phyloP scores from a whole-genome alignment of 2,797 vertebrate genomes.

The Epinephelus malabaricus region DNA sequence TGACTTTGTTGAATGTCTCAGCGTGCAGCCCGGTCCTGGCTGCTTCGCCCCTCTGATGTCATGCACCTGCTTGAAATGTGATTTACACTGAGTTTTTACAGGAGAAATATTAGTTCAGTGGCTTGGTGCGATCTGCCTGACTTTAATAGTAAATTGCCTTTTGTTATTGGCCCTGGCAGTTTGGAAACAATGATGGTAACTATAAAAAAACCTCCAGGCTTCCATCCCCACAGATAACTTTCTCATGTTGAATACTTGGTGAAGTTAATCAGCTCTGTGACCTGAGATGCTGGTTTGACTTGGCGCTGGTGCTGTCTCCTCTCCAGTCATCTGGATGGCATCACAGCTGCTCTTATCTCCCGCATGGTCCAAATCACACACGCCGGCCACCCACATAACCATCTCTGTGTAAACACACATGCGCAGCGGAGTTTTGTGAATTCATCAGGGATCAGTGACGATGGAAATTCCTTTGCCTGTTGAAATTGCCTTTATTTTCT shows the following conservation, averaged over 20 bases:
- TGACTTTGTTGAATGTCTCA: background rate
- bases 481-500: background rate
- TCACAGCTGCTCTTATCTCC: slow-evolving; percentile 34
- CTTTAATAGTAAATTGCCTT: background rate
- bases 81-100: background rate
- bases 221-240: background rate
- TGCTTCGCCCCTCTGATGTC: slow-evolving; percentile 10
- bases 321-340: slow-evolving; percentile 9
- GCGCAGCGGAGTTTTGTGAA: background rate
- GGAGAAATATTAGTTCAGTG: background rate
- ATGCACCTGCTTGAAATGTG: slow-evolving; percentile 10
- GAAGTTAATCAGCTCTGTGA: slow-evolving; percentile 4
- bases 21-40: background rate
- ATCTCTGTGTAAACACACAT: slow-evolving; percentile 17
- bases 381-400: background rate
- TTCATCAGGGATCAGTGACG: background rate
- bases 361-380: background rate
- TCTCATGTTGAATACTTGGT: background rate
- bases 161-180: slow-evolving; percentile 3
- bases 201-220: background rate
- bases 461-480: slow-evolving; percentile 3
- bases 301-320: background rate
- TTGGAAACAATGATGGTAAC: background rate
- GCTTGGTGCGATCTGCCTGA: slow-evolving; percentile 10
- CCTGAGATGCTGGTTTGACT: slow-evolving; percentile 8